Conservation (phyloP, 2,797 vertebrate genomes). For the Cetoscarus ocellatus region DNA sequence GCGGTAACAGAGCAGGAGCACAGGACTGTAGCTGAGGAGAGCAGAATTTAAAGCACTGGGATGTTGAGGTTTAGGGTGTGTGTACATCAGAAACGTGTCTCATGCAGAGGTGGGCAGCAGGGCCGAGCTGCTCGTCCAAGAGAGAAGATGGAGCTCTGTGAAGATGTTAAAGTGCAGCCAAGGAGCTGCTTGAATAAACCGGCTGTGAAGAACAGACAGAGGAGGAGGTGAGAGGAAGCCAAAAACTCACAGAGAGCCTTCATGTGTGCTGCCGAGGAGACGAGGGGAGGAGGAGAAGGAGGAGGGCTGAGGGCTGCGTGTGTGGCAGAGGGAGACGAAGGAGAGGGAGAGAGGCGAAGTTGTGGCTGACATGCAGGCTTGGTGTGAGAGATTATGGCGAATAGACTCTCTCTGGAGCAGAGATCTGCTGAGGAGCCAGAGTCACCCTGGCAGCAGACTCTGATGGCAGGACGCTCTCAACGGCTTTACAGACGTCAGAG, state of each 20-base stretch:
- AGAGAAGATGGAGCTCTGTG: slow-evolving; percentile 37
- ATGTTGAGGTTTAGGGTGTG: slow-evolving; percentile 13
- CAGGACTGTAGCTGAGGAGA: not conserved
- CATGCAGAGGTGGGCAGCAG: slow-evolving; percentile 51
- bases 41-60: not conserved
- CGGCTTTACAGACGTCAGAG: slow-evolving; percentile 14
- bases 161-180: slow-evolving; percentile 51
- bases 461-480: not conserved
- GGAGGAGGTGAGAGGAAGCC: slow-evolving; percentile 38
- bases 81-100: slow-evolving; percentile 38
- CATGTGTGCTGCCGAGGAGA: slow-evolving; percentile 23
- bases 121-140: slow-evolving; percentile 40
- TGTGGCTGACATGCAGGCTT: slow-evolving; percentile 42
- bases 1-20: too few relatives aligned
- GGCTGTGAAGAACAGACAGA: slow-evolving; percentile 53
- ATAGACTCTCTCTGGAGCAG: slow-evolving; percentile 43
- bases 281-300: not conserved
- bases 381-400: slow-evolving; percentile 50
- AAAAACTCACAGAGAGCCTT: slow-evolving; percentile 50
- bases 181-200: slow-evolving; percentile 59
- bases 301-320: not conserved
- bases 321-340: not conserved
- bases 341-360: slow-evolving; percentile 14
- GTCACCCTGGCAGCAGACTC: slow-evolving; percentile 8
- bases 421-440: slow-evolving; percentile 38